Conservation (phyloP, 2,797 vertebrate species). For the Gadopsis marmoratus region DNA sequence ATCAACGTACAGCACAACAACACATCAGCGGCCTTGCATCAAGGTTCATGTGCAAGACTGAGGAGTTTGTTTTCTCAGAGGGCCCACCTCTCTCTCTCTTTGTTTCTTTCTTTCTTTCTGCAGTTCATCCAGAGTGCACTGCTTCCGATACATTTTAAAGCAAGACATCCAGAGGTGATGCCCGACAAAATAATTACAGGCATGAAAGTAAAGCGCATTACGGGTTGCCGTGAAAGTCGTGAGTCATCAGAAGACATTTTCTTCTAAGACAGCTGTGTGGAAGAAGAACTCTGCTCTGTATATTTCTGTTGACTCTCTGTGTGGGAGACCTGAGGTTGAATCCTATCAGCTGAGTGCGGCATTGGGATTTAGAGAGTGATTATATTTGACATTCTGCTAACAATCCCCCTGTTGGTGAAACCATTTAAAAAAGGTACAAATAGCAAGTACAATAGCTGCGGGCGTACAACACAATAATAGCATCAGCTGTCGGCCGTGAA, state of each 20-base stretch:
- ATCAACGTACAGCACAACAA: constrained; percentile 18
- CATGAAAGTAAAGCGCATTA: constrained; percentile 32
- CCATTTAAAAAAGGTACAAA: constrained; percentile 81
- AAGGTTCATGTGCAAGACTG: constrained; percentile 2
- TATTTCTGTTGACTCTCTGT: neutral
- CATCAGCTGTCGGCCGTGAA: constrained; percentile 73
- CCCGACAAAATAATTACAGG: constrained; percentile 45
- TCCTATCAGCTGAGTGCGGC: constrained; percentile 42
- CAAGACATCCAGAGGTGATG: neutral
- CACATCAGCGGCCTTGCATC: constrained; percentile 18
- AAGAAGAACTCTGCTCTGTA: neutral
- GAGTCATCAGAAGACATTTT: constrained; percentile 27
- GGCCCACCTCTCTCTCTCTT: neutral
- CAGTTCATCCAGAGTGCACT: constrained; percentile 40
- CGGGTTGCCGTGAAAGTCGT: constrained; percentile 9
- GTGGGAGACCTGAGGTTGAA: constrained; percentile 45
- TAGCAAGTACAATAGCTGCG: constrained; percentile 63
- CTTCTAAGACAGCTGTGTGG: constrained; percentile 16
- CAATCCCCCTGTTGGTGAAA: constrained; percentile 71
- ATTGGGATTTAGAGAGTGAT: constrained; percentile 68
- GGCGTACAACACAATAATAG: constrained; percentile 73
- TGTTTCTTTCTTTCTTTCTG: neutral
- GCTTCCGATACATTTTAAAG: constrained; percentile 3
- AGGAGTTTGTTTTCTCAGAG: neutral
- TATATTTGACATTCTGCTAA: constrained; percentile 77